phyloP scores from a whole-genome alignment of 2,797 vertebrate genomes.

The Thunnus albacares region DNA sequence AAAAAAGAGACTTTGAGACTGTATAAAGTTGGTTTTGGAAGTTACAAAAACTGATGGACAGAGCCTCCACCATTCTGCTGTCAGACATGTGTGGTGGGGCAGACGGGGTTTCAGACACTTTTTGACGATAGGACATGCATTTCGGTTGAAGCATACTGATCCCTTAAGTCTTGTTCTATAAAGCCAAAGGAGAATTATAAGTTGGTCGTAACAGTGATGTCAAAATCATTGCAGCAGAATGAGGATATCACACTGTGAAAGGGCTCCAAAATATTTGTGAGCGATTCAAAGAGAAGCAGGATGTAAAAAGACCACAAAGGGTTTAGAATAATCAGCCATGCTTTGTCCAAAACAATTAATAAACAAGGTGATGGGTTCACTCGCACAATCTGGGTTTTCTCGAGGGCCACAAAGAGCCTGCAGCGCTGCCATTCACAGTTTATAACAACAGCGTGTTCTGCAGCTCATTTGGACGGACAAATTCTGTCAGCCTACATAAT shows the following conservation, averaged over 20 bases:
- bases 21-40: no score
- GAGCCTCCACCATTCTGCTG: no score
- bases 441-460: slow-evolving; percentile 62
- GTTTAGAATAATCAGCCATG: slow-evolving; percentile 57
- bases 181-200: background rate
- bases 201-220: background rate
- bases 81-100: background rate
- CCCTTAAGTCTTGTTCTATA: background rate
- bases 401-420: slow-evolving; percentile 58
- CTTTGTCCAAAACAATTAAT: slow-evolving; percentile 55
- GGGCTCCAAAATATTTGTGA: background rate
- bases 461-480: slow-evolving; percentile 73
- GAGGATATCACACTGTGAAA: slow-evolving; percentile 19
- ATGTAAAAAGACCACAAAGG: slow-evolving; percentile 24
- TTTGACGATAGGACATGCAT: background rate
- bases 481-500: slow-evolving; percentile 73
- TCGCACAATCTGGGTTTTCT: slow-evolving; percentile 63
- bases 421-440: slow-evolving; percentile 56
- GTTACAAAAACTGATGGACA: no score
- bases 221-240: background rate
- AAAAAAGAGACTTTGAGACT: no score
- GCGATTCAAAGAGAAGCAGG: slow-evolving; percentile 1
- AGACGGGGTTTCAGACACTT: background rate
- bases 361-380: slow-evolving; percentile 62
- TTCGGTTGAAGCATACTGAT: background rate